A percentile compares a stretch with the other conserved stretches of the same genome.
Conservation (phyloP, 1,140 invertebrate genomes). For the Drosophila paulistorum region DNA sequence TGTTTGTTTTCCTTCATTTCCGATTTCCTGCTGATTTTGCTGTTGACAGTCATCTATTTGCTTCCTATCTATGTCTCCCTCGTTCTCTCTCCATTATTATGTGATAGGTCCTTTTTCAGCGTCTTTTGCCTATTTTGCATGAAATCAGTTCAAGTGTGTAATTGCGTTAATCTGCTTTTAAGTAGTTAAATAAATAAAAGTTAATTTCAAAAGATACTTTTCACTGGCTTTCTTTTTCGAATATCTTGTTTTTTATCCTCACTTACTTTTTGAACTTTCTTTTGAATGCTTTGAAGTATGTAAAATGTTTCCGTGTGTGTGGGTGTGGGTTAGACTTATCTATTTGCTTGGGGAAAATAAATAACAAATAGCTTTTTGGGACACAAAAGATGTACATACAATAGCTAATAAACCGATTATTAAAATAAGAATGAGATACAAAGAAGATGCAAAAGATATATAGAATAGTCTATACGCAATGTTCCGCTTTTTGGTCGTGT, state of each 20-base stretch:
- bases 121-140: slow-evolving; percentile 46
- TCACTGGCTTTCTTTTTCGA: slow-evolving; percentile 51
- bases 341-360: slow-evolving; percentile 34
- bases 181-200: slow-evolving; percentile 83
- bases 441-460: slow-evolving; percentile 46
- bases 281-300: slow-evolving; percentile 59
- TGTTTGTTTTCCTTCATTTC: slow-evolving; percentile 4
- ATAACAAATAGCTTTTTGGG: slow-evolving; percentile 33
- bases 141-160: slow-evolving; percentile 81
- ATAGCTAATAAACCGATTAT: slow-evolving; percentile 75
- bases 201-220: slow-evolving; percentile 77
- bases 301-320: slow-evolving; percentile 22
- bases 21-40: slow-evolving; percentile 18
- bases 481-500: slow-evolving; percentile 47
- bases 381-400: slow-evolving; percentile 30
- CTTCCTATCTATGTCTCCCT: neutral
- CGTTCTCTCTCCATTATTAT: neutral
- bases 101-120: neutral
- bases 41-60: slow-evolving; percentile 20
- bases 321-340: slow-evolving; percentile 29
- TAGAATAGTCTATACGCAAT: slow-evolving; percentile 22
- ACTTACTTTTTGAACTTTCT: slow-evolving; percentile 46
- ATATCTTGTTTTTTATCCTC: slow-evolving; percentile 7
- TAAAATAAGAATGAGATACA: slow-evolving; percentile 61
- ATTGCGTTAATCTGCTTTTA: slow-evolving; percentile 83